Conservation (phyloP, 2,797 vertebrate species). For the Spinus olivaceus region DNA sequence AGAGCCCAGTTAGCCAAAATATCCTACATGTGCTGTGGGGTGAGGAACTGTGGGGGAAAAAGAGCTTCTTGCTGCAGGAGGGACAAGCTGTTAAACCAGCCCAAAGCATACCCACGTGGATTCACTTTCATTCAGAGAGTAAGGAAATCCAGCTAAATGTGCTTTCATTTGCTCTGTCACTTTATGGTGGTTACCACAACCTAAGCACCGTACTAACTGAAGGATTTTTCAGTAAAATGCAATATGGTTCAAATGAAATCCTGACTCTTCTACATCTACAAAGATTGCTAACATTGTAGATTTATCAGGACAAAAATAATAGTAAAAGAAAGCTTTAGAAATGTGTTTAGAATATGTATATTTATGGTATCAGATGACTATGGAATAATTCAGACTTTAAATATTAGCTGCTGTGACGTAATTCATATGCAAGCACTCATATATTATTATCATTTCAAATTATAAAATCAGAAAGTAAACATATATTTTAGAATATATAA, state of each 20-base stretch:
- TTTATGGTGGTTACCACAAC: background rate
- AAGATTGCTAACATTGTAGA: background rate
- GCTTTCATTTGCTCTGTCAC: background rate
- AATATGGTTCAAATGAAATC: background rate
- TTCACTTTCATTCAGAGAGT: background rate
- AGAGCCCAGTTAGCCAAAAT: background rate
- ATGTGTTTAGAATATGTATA: background rate
- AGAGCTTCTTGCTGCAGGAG: background rate
- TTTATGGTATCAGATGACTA: background rate
- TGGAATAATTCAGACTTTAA: background rate
- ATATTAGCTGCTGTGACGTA: background rate
- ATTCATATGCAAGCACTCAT: background rate
- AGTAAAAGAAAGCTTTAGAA: background rate
- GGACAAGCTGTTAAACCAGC: background rate
- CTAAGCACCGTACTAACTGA: background rate
- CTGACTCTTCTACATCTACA: background rate
- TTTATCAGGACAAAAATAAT: background rate
- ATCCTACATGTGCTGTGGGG: accelerated
- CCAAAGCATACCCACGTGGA: background rate
- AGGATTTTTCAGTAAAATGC: background rate
- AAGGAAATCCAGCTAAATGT: background rate
- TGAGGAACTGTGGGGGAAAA: background rate
- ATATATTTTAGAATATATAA: background rate
- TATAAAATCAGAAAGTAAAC: background rate
- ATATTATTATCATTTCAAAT: background rate